A percentile compares a stretch with the other conserved stretches of the same genome.
phyloP scores from a whole-genome alignment of 2,113 vertebrate species.

The Amphilophus citrinellus region DNA sequence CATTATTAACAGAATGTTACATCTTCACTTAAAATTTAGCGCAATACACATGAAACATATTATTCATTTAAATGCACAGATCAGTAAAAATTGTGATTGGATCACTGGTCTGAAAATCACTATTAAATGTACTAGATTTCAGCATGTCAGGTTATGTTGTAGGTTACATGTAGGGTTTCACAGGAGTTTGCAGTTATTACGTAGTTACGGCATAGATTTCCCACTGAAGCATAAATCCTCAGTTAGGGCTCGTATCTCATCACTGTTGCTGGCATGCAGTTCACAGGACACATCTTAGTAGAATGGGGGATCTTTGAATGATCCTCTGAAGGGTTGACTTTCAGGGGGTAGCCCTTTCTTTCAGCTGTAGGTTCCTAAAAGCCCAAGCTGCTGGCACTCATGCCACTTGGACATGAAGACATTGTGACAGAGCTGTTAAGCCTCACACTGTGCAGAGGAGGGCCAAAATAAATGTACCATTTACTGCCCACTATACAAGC shows the following conservation, averaged over 20 bases:
- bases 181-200: too few relatives aligned
- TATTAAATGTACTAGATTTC: not conserved
- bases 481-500: conserved; percentile 27
- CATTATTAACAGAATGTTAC: not conserved
- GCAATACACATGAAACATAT: not conserved
- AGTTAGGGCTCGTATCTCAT: not conserved
- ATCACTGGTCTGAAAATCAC: not conserved
- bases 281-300: too few relatives aligned
- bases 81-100: not conserved
- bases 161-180: too few relatives aligned
- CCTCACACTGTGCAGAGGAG: conserved; percentile 7
- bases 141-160: too few relatives aligned
- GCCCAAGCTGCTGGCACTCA: not conserved
- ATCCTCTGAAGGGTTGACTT: not conserved
- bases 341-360: not conserved
- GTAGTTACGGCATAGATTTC: too few relatives aligned
- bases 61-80: not conserved
- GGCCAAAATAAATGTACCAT: conserved; percentile 55
- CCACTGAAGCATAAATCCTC: too few relatives aligned
- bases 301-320: not conserved
- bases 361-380: not conserved
- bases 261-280: too few relatives aligned
- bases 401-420: not conserved
- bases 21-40: fast-evolving
- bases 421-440: conserved; percentile 27